phyloP scores from a whole-genome alignment of 1,140 invertebrate species.

The Tetranychus cinnabarinus region DNA sequence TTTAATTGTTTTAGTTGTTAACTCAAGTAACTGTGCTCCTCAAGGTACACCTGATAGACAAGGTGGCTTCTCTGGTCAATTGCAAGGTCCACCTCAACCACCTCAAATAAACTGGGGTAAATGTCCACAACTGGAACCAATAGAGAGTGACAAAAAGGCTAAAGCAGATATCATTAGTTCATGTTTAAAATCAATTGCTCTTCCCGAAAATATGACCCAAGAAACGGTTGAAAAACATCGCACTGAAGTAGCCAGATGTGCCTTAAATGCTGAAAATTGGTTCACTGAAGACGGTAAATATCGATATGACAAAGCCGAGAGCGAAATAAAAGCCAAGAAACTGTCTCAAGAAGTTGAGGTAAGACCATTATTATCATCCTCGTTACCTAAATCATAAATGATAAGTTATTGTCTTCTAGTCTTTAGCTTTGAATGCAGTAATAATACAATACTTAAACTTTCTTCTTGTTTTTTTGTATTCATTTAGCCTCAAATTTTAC shows the following conservation, averaged over 20 bases:
- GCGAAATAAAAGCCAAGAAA: slow-evolving; percentile 14
- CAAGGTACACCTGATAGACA: too few relatives aligned
- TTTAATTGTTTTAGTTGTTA: too few relatives aligned
- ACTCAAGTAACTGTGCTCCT: too few relatives aligned
- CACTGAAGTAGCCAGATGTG: slow-evolving; percentile 2
- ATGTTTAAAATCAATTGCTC: neutral
- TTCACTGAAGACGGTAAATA: slow-evolving; percentile 14
- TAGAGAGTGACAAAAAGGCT: slow-evolving; percentile 1
- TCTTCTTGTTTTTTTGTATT: too few relatives aligned
- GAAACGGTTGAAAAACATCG: slow-evolving; percentile 4
- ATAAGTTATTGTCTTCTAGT: too few relatives aligned
- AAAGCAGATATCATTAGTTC: slow-evolving; percentile 1
- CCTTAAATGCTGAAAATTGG: slow-evolving; percentile 8
- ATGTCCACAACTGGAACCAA: slow-evolving; percentile 7
- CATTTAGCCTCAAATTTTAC: neutral
- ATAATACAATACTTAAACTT: too few relatives aligned
- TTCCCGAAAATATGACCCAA: slow-evolving; percentile 3
- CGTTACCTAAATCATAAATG: neutral
- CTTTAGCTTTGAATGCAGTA: too few relatives aligned
- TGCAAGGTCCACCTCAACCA: neutral
- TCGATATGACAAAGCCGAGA: slow-evolving; percentile 13
- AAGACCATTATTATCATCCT: neutral
- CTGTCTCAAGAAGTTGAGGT: slow-evolving; percentile 7
- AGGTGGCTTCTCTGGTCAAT: neutral
- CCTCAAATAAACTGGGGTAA: slow-evolving; percentile 7